Conservation (phyloP, 2,113 vertebrate genomes). For the Macquaria ambigua region DNA sequence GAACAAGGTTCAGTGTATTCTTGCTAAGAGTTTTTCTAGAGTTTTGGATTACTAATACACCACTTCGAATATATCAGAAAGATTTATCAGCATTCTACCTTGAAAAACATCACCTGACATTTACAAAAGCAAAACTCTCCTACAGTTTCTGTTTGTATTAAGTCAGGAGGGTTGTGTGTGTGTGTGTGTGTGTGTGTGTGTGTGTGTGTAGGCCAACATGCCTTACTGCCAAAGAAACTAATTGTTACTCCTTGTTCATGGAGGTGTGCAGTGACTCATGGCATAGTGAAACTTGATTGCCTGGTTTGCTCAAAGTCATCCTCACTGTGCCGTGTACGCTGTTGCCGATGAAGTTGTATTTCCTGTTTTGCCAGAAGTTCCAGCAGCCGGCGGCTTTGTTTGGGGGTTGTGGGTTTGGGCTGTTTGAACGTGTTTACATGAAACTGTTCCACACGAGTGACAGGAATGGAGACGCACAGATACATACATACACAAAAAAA, state of each 20-base stretch:
- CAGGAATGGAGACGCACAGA: conserved; percentile 7
- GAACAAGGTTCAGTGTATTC: conserved; percentile 1
- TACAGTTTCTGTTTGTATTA: conserved; percentile 44
- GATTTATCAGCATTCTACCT: neutral
- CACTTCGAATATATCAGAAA: neutral
- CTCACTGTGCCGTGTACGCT: conserved; percentile 21
- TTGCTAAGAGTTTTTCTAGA: no score
- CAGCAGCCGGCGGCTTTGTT: conserved; percentile 58
- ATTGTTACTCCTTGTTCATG: conserved; percentile 19
- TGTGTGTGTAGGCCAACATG: conserved; percentile 11
- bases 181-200: neutral
- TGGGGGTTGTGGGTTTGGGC: conserved; percentile 51
- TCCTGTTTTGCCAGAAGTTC: conserved; percentile 76
- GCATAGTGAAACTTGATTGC: conserved; percentile 66
- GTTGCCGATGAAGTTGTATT: conserved; percentile 63
- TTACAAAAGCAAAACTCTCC: conserved; percentile 3
- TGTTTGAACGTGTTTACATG: conserved; percentile 65
- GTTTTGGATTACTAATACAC: neutral
- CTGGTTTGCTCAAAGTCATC: conserved; percentile 60
- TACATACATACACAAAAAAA: neutral
- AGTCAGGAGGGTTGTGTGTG: neutral
- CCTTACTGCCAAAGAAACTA: conserved; percentile 29
- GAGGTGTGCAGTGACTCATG: conserved; percentile 61
- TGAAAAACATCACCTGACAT: conserved; percentile 26
- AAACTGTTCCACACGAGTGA: conserved; percentile 22